Conservation (phyloP, 2,797 vertebrate genomes). For the Eulemur coronatus region DNA sequence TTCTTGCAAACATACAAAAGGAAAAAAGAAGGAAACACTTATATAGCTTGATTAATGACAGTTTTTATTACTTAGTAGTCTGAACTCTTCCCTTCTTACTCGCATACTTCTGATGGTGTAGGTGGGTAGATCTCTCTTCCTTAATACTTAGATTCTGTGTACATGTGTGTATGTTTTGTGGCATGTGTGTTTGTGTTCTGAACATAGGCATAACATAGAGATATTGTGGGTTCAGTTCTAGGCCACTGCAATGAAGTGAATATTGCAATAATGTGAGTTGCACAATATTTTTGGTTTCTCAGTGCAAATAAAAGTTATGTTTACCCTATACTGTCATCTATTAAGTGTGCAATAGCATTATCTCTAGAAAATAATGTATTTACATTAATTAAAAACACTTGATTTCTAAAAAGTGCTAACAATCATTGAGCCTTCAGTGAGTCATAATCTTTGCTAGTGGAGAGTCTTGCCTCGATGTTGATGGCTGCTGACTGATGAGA, state of each 20-base stretch:
- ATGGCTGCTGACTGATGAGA: not conserved
- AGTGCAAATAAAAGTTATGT: not conserved
- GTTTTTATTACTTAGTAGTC: not conserved
- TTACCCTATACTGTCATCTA: not conserved
- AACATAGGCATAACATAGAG: not conserved
- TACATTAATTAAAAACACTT: not conserved
- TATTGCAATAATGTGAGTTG: not conserved
- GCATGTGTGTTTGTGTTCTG: not conserved
- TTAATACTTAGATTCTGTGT: not conserved
- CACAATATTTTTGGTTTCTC: not conserved
- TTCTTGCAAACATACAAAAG: not conserved
- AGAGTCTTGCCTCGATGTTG: not conserved
- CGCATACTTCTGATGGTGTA: not conserved
- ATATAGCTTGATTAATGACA: not conserved
- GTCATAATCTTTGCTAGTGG: not conserved
- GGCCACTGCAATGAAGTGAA: not conserved
- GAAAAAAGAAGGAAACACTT: not conserved
- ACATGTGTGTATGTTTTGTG: not conserved
- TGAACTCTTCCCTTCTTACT: not conserved
- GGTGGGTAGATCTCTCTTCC: not conserved
- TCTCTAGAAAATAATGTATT: not conserved
- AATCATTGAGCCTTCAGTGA: not conserved
- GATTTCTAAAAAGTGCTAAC: not conserved
- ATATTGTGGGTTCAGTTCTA: not conserved
- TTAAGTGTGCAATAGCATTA: not conserved